These are phyloP conservation scores for Fistularia tabacaria DNA, from an alignment of 2,797 vertebrate genomes.

Conservation along the genomic window DNA sequence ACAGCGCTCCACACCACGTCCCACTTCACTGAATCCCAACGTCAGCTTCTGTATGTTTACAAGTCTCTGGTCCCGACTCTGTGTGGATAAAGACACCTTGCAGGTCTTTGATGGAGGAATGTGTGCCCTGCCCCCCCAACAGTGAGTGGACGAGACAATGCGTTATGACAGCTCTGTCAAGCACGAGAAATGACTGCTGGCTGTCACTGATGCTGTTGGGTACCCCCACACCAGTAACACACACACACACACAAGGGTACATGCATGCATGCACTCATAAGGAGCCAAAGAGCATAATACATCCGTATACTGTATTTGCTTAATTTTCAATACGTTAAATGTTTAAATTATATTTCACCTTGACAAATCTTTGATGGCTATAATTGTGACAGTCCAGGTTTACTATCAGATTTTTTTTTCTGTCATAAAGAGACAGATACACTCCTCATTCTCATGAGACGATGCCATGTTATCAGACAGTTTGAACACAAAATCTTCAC, in stretches of 20 bases:
- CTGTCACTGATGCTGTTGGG: conserved; percentile 45
- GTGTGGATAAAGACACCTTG: conserved; percentile 50
- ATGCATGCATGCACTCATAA: neutral
- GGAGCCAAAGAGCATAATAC: neutral
- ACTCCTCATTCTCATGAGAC: no score
- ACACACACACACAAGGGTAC: conserved; percentile 5
- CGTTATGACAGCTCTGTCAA: conserved; percentile 76
- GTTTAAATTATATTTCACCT: no score
- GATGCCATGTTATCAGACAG: no score
- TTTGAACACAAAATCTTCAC: no score
- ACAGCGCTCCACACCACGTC: conserved; percentile 17
- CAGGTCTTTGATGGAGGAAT: conserved; percentile 47
- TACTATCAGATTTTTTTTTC: no score
- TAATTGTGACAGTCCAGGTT: no score
- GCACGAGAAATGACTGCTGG: conserved; percentile 70
- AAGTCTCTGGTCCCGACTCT: conserved; percentile 34
- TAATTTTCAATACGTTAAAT: no score
- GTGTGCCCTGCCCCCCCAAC: conserved; percentile 33
- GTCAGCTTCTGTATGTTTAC: conserved; percentile 56
- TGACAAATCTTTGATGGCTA: no score
- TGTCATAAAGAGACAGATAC: no score
- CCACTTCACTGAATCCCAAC: conserved; percentile 23
- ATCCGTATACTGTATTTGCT: no score
- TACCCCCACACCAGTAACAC: conserved; percentile 29
- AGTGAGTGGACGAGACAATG: conserved; percentile 49